Base-by-base conservation (phyloP, 1,140 invertebrate genomes). In the Diorhabda elongata region DNA sequence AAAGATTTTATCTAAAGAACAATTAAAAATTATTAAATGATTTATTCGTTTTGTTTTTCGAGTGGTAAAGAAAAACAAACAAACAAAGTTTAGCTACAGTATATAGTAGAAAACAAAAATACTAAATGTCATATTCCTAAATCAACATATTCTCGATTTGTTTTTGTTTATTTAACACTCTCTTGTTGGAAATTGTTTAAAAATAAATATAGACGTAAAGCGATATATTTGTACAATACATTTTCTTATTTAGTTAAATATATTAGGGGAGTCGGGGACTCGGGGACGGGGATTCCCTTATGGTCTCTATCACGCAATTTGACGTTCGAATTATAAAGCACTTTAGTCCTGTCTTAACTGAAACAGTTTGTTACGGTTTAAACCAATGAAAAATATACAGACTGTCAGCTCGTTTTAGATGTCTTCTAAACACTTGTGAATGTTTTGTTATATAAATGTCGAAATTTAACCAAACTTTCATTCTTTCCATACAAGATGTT, bases 151-250 rank as follows among this genome's bases (percentile, higher is more conserved):
- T 61, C 26, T 11, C 59, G 42, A 43, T 52, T n/a, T 52, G 47
- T 52, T 52, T 6, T 52, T 63, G 61, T 63, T 63, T 47, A 43
- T 43, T 9, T n/a, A 63, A 63, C 61, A 63, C 61, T 44, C 61
- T 44, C 44, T 9, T 63, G 61, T 47, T 63, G n/a, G 44, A 63
- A 45, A 63, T 63, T 63, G 61, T 63, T 63, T 63, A 63, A 63
- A 63, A 44, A 63, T 47, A 63, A 63, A 63, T 63, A 63, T 47
- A 63, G 44, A 45, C 43, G 61, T 63, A 63, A 63, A 43, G 26
- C 61, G 61, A 63, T 63, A 26, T 63, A 63, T 63, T 63, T 63
- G 45, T 43, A 63, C 61, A 63, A 63, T 63, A 63, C 45, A 63
- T 63, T 63, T 44, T 63, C 44, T 42, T 63, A 63, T 63, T 63